Conservation (phyloP, 2,888 invertebrate genomes). For the Aquatica leii region DNA sequence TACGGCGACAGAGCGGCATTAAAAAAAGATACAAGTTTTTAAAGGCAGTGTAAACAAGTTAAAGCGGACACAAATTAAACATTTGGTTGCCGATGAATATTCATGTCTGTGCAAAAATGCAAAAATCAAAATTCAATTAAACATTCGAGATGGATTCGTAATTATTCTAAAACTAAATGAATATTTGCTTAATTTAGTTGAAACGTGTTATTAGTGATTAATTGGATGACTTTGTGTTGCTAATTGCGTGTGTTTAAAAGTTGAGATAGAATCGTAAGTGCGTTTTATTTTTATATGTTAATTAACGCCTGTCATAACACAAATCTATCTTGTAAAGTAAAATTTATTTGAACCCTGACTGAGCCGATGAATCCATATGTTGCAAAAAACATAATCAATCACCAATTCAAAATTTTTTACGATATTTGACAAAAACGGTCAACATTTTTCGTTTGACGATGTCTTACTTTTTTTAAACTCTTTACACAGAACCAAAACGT, state of each 20-base stretch:
- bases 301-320: no score
- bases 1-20: slow-evolving; percentile 17
- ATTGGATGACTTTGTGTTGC: no score
- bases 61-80: slow-evolving; percentile 32
- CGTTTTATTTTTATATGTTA: no score
- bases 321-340: neutral
- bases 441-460: no score
- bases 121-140: slow-evolving; percentile 44
- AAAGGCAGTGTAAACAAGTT: slow-evolving; percentile 31
- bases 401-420: neutral
- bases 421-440: neutral
- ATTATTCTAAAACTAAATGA: slow-evolving; percentile 31
- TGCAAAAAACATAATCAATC: no score
- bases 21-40: slow-evolving; percentile 32
- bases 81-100: slow-evolving; percentile 37
- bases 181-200: slow-evolving; percentile 23
- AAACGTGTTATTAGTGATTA: slow-evolving; percentile 24
- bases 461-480: no score
- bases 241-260: neutral
- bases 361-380: no score
- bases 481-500: no score
- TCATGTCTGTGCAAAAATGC: slow-evolving; percentile 39
- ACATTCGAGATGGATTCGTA: slow-evolving; percentile 27
- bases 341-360: neutral
- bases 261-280: no score